phyloP scores from a whole-genome alignment of 92 coral and sea anemone species.

The Anthopleura xanthogrammica region DNA sequence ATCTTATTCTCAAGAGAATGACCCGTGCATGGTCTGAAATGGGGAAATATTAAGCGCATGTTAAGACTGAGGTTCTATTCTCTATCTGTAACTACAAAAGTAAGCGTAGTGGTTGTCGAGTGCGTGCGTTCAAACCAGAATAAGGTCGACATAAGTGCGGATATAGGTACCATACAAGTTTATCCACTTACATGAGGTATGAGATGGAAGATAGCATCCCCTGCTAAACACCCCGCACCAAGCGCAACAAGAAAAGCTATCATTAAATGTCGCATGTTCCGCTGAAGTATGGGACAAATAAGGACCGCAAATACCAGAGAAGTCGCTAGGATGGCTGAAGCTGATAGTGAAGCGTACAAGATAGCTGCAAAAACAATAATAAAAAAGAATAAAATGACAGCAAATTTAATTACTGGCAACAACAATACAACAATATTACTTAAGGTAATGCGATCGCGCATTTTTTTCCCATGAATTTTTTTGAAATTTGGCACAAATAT shows the following conservation, averaged over 20 bases:
- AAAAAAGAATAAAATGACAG: no score
- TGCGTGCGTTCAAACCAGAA: no score
- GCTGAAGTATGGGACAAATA: constrained; percentile 56
- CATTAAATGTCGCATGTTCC: constrained; percentile 34
- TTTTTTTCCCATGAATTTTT: no score
- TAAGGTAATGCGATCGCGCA: no score
- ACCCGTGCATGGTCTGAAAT: no score
- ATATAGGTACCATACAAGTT: background rate
- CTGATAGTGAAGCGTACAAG: constrained; percentile 50
- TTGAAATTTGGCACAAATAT: no score
- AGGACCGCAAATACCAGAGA: constrained; percentile 61
- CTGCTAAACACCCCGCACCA: constrained; percentile 78
- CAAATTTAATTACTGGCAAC: background rate
- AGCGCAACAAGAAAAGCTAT: constrained; percentile 69
- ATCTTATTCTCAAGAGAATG: no score
- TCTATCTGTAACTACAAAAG: no score
- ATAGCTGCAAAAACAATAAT: constrained; percentile 42
- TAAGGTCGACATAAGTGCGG: no score
- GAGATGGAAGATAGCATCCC: constrained; percentile 86
- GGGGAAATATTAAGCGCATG: no score
- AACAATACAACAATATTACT: no score
- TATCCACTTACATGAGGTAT: constrained; percentile 72
- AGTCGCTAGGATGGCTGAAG: constrained; percentile 45
- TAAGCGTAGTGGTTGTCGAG: background rate
- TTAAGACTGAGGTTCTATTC: no score